These are phyloP conservation scores for Sorex araneus DNA, from an alignment of 2,113 vertebrate species.

Conservation along the genomic window DNA sequence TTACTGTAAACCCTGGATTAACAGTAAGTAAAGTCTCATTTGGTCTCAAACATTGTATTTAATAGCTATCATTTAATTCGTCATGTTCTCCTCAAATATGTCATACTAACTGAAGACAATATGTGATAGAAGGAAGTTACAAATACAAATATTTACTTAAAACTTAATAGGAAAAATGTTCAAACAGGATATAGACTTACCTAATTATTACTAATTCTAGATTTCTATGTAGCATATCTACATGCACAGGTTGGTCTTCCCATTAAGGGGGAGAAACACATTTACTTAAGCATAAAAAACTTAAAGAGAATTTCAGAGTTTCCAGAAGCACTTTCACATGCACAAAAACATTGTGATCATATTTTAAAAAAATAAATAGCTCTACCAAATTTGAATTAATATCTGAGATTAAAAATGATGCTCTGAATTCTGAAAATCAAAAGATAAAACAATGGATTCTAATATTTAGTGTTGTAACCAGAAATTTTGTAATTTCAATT, in stretches of 20 bases:
- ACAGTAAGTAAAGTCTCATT: not conserved
- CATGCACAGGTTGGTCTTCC: not conserved
- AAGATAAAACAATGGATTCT: not conserved
- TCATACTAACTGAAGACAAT: not conserved
- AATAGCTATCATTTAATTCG: not conserved
- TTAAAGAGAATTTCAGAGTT: constrained; percentile 21
- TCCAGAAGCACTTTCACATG: constrained; percentile 33
- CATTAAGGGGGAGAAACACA: not conserved
- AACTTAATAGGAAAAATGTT: not conserved
- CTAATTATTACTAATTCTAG: not conserved
- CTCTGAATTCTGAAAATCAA: not conserved
- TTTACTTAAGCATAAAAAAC: constrained; percentile 48
- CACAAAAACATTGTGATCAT: not conserved
- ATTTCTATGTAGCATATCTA: not conserved
- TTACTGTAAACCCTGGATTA: not conserved
- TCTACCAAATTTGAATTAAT: not conserved
- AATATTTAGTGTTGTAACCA: not conserved
- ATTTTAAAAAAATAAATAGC: not conserved
- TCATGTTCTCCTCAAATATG: not conserved
- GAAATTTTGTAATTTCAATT: not conserved
- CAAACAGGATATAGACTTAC: not conserved
- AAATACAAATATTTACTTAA: not conserved
- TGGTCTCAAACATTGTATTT: not conserved
- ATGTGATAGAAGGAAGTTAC: not conserved
- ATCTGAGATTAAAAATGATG: not conserved